Conservation (phyloP, 1,140 invertebrate species). For the Brachionus sp. region DNA sequence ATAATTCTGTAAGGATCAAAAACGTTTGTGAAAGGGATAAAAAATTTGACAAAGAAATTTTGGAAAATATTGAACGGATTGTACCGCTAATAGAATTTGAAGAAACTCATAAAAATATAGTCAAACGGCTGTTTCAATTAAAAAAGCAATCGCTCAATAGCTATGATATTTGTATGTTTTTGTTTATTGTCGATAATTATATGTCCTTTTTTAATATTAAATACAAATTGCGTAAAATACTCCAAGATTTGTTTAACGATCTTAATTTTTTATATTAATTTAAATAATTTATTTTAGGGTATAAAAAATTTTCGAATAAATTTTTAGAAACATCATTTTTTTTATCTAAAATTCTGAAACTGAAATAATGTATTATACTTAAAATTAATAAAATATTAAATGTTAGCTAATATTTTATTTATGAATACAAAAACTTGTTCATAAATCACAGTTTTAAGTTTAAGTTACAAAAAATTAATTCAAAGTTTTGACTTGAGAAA, state of each 20-base stretch:
- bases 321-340: not conserved
- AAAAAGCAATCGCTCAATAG: not conserved
- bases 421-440: too few species aligned
- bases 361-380: too few species aligned
- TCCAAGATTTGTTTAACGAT: conserved; percentile 31
- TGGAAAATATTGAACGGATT: not conserved
- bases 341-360: not conserved
- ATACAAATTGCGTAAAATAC: not conserved
- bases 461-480: too few species aligned
- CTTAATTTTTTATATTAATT: not conserved
- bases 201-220: conserved; percentile 1
- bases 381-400: too few species aligned
- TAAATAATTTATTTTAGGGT: not conserved
- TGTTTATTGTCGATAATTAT: not conserved
- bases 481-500: too few species aligned
- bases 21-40: not conserved
- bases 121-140: not conserved
- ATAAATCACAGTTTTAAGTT: too few species aligned
- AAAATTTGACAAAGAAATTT: not conserved
- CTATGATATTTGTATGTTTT: conserved; percentile 16
- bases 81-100: conserved; percentile 10
- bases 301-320: not conserved
- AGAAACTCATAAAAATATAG: not conserved
- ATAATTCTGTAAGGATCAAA: not conserved
- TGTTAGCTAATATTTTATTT: too few species aligned